phyloP scores from a whole-genome alignment of 1,140 invertebrate species.

The Rhizoglyphus robini region DNA sequence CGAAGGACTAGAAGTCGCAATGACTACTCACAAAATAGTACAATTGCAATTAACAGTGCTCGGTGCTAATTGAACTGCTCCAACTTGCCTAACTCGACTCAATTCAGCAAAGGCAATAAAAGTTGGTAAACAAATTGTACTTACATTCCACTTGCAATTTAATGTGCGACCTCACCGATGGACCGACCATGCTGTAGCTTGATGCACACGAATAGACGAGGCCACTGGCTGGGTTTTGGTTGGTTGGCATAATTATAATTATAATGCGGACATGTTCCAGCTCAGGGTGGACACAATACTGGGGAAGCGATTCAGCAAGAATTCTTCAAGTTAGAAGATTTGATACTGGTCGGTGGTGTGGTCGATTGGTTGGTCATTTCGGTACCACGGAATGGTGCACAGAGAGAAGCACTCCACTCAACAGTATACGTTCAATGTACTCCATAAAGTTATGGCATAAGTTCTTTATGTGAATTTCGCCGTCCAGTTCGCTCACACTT shows the following conservation, averaged over 20 bases:
- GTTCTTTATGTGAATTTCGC: slow-evolving; percentile 50
- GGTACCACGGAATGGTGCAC: slow-evolving; percentile 67
- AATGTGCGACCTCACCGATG: slow-evolving; percentile 59
- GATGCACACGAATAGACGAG: slow-evolving; percentile 70
- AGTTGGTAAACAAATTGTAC: slow-evolving; percentile 31
- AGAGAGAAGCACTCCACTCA: slow-evolving; percentile 71
- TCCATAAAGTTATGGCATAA: slow-evolving; percentile 45
- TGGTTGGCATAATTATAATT: too few relatives aligned
- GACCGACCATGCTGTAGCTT: slow-evolving; percentile 52
- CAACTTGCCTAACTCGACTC: not conserved
- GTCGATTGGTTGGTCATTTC: slow-evolving; percentile 41
- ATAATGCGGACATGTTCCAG: slow-evolving; percentile 49
- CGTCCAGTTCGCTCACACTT: slow-evolving; percentile 50
- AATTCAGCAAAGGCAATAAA: not conserved
- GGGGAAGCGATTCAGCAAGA: slow-evolving; percentile 60
- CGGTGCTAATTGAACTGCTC: not conserved
- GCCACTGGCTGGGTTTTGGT: slow-evolving; percentile 52
- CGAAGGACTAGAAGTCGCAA: too few relatives aligned
- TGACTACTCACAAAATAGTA: too few relatives aligned
- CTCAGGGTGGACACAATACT: slow-evolving; percentile 66
- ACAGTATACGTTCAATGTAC: slow-evolving; percentile 47
- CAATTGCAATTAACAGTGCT: too few relatives aligned
- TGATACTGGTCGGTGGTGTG: slow-evolving; percentile 24
- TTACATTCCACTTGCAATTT: slow-evolving; percentile 75
- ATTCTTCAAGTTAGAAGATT: slow-evolving; percentile 50